phyloP scores from a whole-genome alignment of 2,113 vertebrate species.

The Hippoglossus stenolepis region DNA sequence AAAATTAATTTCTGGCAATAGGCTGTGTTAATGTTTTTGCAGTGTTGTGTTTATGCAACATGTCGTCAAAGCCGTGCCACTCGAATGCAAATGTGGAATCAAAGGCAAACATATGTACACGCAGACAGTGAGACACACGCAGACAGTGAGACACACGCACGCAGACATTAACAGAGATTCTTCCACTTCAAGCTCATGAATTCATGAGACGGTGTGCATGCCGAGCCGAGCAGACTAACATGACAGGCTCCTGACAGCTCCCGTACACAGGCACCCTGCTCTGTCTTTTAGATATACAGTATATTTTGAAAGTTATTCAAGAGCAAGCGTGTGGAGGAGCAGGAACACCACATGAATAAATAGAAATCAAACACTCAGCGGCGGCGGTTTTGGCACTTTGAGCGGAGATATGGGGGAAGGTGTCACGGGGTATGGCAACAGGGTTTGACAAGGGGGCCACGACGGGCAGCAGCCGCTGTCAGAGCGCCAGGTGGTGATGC shows the following conservation, averaged over 20 bases:
- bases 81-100: conserved; percentile 46
- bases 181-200: conserved; percentile 73
- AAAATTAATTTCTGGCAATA: conserved; percentile 18
- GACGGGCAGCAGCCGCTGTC: conserved; percentile 74
- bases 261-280: conserved; percentile 65
- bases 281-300: conserved; percentile 70
- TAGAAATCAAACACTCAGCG: conserved; percentile 73
- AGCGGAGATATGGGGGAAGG: conserved; percentile 59
- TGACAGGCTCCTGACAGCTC: conserved; percentile 78
- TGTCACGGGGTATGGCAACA: conserved; percentile 66
- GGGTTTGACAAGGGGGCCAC: conserved; percentile 69
- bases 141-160: conserved; percentile 45
- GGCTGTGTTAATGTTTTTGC: conserved; percentile 10
- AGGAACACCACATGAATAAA: conserved; percentile 74
- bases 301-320: conserved; percentile 66
- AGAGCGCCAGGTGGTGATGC: conserved; percentile 80
- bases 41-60: conserved; percentile 3
- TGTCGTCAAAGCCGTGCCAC: conserved; percentile 29
- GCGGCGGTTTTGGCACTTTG: conserved; percentile 69
- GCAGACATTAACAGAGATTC: conserved; percentile 41
- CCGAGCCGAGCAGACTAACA: conserved; percentile 65
- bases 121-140: conserved; percentile 44
- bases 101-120: conserved; percentile 43
- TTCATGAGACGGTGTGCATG: conserved; percentile 67
- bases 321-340: conserved; percentile 34